Percentiles rank a stretch among this genome's conserved stretches.
Conservation (phyloP, 2,888 invertebrate species). For the Zygaena filipendulae region DNA sequence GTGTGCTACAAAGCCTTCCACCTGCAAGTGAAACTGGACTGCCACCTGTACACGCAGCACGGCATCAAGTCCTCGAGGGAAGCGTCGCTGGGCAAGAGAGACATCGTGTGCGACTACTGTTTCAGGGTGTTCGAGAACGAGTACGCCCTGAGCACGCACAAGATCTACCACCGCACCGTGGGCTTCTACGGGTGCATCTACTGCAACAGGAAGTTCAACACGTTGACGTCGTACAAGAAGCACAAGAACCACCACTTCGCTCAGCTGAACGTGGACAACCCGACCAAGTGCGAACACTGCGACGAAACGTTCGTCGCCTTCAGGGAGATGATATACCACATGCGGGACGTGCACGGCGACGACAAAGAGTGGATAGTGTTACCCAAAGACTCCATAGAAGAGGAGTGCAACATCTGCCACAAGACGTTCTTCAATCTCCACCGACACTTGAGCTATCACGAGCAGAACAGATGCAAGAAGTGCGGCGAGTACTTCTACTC, state of each 20-base stretch:
- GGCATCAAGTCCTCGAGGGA: conserved; percentile 32
- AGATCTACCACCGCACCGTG: conserved; percentile 51
- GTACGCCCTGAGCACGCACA: conserved; percentile 43
- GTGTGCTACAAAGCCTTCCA: conserved; percentile 61
- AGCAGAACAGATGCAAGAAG: conserved; percentile 57
- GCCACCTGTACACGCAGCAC: conserved; percentile 53
- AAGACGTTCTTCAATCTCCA: conserved; percentile 55
- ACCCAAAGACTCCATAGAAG: conserved; percentile 51
- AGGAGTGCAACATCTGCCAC: conserved; percentile 49
- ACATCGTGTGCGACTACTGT: conserved; percentile 56
- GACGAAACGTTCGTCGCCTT: conserved; percentile 66
- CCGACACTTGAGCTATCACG: conserved; percentile 51
- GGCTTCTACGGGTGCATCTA: conserved; percentile 59
- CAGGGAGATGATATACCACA: conserved; percentile 61
- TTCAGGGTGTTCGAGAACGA: conserved; percentile 56
- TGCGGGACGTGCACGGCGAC: conserved; percentile 52
- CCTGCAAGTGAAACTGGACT: conserved; percentile 56
- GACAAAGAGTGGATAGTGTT: conserved; percentile 55
- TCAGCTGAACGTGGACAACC: conserved; percentile 51
- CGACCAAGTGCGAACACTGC: conserved; percentile 57
- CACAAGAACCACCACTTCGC: conserved; percentile 61
- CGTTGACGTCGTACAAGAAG: conserved; percentile 51
- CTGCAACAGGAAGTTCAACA: conserved; percentile 61
- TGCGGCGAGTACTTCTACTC: conserved; percentile 59
- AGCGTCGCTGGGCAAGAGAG: conserved; percentile 31